Evolutionary conservation across 2,797 vertebrate species (phyloP), one percentile per base, ranked within the genome.

Genomic region (Pseudomugil gertrudae): DNA sequence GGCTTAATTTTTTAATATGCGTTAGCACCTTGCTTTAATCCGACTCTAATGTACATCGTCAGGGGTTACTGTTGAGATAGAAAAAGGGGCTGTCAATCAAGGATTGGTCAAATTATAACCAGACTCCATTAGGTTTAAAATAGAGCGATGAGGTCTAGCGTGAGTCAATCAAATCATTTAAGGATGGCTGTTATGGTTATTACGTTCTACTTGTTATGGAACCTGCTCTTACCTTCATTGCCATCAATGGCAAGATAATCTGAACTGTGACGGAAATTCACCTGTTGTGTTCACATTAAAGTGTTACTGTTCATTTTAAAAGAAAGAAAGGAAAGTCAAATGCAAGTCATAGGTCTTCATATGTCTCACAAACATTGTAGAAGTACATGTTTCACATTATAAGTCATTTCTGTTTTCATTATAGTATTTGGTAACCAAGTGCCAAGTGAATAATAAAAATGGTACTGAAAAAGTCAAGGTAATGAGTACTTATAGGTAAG

Each of bases 1-100:
- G 89, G 91, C 92, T 93, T 93, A 90, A 93, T 94, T 94, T 93
- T 93, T 93, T 94, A 94, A 94, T 93, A 93, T 87, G 91, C 87
- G 87, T 92, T 92, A 93, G 91, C 93, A 92, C 92, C 93, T 92
- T 88, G 93, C 90, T 90, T 91, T 93, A 94, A 93, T 93, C 91
- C 92, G 89, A 94, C 93, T 90, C 91, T 93, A 93, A 94, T 93
- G 92, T 93, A 92, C 92, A 81, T 94, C 84, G 88, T 94, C 89
- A 94, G 91, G 94, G 93, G 93, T 95, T 94, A 93, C 91, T 87
- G 92, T 90, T 79, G 91, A 89, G 93, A 91, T 92, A 93, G 87
- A 90, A 93, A 93, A 93, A 95, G 90, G 90, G 89, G 75, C 92
- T 94, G 91, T 94, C 93, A 94, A 92, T 95, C 92, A 92, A 84